These are phyloP conservation scores for Eueides isabella DNA, from an alignment of 1,140 invertebrate genomes.

Conservation along the genomic window DNA sequence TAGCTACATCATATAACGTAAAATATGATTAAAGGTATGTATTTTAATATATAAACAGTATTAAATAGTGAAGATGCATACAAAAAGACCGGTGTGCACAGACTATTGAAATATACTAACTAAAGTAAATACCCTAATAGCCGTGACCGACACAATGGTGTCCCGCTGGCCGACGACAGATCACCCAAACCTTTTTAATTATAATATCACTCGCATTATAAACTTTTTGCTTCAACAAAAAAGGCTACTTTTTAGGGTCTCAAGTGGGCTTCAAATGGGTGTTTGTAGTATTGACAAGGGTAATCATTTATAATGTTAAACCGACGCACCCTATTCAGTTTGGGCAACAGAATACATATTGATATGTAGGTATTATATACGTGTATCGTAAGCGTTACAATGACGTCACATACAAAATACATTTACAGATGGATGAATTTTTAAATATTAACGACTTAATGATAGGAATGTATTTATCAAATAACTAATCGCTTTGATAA, in stretches of 20 bases:
- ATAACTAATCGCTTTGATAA: background rate
- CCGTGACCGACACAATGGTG: slow-evolving; percentile 66
- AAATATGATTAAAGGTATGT: background rate
- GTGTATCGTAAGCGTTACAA: background rate
- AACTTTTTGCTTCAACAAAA: slow-evolving; percentile 68
- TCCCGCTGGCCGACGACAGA: slow-evolving; percentile 66
- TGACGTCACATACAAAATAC: slow-evolving; percentile 20
- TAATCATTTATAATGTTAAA: slow-evolving; percentile 31
- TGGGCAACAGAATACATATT: background rate
- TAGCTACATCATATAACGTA: too few relatives aligned
- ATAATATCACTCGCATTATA: slow-evolving; percentile 80
- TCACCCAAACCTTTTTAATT: slow-evolving; percentile 74
- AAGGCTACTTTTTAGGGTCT: slow-evolving; percentile 63
- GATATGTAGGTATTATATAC: slow-evolving; percentile 1
- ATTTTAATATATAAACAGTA: slow-evolving; percentile 1
- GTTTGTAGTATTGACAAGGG: slow-evolving; percentile 35
- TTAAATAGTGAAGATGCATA: background rate
- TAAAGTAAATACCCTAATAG: slow-evolving; percentile 79
- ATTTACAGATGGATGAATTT: background rate
- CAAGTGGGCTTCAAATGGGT: slow-evolving; percentile 37
- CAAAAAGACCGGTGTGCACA: slow-evolving; percentile 37
- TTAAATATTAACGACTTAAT: background rate
- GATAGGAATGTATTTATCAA: background rate
- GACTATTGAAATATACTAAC: slow-evolving; percentile 62
- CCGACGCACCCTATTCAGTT: slow-evolving; percentile 27